phyloP scores from a whole-genome alignment of 2,113 vertebrate species.

The Bostrychus sinensis region DNA sequence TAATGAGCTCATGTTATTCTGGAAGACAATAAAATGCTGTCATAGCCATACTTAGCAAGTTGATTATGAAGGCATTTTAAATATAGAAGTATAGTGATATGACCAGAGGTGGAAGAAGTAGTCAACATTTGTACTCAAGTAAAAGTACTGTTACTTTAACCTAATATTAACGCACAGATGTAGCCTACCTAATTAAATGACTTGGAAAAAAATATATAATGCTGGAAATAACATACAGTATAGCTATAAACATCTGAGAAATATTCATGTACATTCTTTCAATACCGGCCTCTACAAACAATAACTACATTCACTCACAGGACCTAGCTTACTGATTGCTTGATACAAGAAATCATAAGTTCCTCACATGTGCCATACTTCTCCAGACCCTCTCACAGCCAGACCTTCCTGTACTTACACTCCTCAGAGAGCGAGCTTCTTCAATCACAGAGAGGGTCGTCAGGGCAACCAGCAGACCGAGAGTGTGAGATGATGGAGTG shows the following conservation, averaged over 20 bases:
- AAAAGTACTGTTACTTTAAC: background rate
- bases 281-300: background rate
- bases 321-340: background rate
- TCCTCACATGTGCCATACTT: background rate
- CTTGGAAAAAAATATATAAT: too few relatives aligned
- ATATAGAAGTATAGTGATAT: background rate
- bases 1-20: slow-evolving; percentile 46
- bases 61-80: background rate
- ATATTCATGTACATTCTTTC: background rate
- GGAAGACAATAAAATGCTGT: slow-evolving; percentile 10
- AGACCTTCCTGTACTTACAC: slow-evolving; percentile 4
- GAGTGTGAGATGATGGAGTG: slow-evolving; percentile 61
- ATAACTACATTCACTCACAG: background rate
- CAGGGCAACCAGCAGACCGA: slow-evolving; percentile 66
- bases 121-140: background rate
- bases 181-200: too few relatives aligned
- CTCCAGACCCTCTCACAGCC: background rate
- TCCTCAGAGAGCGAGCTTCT: slow-evolving; percentile 42
- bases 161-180: too few relatives aligned
- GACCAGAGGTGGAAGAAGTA: background rate
- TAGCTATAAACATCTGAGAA: background rate
- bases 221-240: too few relatives aligned
- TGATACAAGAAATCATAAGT: background rate
- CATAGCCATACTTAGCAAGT: slow-evolving; percentile 17
- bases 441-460: slow-evolving; percentile 56